Percentiles rank a stretch among this genome's conserved stretches.
phyloP scores from a whole-genome alignment of 2,888 invertebrate species.

The Thereva nobilitata region DNA sequence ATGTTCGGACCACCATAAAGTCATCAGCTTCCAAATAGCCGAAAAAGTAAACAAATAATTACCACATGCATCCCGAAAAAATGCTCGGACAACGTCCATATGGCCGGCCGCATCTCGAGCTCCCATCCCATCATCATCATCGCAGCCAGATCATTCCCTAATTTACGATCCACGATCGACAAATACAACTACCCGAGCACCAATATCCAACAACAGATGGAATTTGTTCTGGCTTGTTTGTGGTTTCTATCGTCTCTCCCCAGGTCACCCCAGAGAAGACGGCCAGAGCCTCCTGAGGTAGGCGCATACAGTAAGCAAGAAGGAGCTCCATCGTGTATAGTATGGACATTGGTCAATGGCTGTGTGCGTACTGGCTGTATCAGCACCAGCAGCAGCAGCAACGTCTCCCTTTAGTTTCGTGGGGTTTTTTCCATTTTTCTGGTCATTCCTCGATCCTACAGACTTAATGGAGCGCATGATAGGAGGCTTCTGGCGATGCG shows the following conservation, averaged over 20 bases:
- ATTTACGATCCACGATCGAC: constrained; percentile 42
- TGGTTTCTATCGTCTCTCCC: constrained; percentile 17
- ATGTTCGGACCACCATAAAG: constrained; percentile 24
- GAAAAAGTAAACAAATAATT: constrained; percentile 39
- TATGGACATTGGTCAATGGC: too few species aligned
- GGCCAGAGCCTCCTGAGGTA: too few species aligned
- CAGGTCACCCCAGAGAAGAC: not conserved
- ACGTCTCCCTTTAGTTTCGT: constrained; percentile 23
- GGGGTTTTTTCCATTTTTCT: constrained; percentile 24
- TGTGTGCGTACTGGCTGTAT: too few species aligned
- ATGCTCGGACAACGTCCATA: constrained; percentile 32
- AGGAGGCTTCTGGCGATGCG: constrained; percentile 32
- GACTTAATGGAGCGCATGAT: constrained; percentile 42
- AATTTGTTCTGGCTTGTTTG: constrained; percentile 41
- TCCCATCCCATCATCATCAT: constrained; percentile 9
- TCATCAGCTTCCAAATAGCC: constrained; percentile 20
- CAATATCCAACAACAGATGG: constrained; percentile 28
- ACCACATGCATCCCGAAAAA: constrained; percentile 35
- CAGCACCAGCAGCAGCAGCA: not conserved
- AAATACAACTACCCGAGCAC: constrained; percentile 17
- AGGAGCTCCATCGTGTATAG: too few species aligned
- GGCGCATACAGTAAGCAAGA: too few species aligned
- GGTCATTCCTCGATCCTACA: constrained; percentile 34
- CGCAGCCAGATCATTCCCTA: constrained; percentile 34
- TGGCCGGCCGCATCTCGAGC: constrained; percentile 4